These are phyloP conservation scores for Collichthys lucidus DNA, from an alignment of 2,113 vertebrate genomes.

Conservation along the genomic window DNA sequence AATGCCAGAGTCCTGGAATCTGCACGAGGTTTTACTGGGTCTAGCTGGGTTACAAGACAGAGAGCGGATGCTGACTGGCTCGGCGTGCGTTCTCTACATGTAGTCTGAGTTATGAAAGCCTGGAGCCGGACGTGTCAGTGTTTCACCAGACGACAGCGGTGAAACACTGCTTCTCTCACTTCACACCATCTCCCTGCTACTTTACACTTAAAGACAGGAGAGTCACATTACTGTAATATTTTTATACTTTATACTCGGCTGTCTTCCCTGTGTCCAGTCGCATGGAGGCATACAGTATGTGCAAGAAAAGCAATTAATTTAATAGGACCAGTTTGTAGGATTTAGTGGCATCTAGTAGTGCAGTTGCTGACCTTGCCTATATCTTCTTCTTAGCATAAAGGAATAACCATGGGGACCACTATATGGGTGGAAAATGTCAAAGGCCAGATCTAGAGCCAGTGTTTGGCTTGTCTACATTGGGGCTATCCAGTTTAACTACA, in stretches of 20 bases:
- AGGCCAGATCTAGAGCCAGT: no score
- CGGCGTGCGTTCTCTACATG: neutral
- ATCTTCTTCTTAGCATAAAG: no score
- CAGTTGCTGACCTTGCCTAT: no score
- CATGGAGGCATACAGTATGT: neutral
- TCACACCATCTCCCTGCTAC: constrained; percentile 14
- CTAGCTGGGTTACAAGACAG: neutral
- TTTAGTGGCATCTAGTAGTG: no score
- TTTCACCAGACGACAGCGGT: constrained; percentile 2
- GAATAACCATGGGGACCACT: no score
- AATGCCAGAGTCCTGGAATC: neutral
- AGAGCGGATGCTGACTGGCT: neutral
- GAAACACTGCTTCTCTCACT: neutral
- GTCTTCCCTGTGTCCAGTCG: no score
- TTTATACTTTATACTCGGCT: neutral
- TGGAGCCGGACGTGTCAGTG: neutral
- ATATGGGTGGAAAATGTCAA: no score
- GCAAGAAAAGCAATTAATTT: neutral
- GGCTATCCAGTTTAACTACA: no score
- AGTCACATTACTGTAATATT: neutral
- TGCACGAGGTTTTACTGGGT: neutral
- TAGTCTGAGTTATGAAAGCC: neutral
- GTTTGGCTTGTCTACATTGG: no score
- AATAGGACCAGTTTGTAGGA: no score
- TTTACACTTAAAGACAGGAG: neutral